phyloP scores from a whole-genome alignment of 1,140 invertebrate species.

The Microplitis mediator region DNA sequence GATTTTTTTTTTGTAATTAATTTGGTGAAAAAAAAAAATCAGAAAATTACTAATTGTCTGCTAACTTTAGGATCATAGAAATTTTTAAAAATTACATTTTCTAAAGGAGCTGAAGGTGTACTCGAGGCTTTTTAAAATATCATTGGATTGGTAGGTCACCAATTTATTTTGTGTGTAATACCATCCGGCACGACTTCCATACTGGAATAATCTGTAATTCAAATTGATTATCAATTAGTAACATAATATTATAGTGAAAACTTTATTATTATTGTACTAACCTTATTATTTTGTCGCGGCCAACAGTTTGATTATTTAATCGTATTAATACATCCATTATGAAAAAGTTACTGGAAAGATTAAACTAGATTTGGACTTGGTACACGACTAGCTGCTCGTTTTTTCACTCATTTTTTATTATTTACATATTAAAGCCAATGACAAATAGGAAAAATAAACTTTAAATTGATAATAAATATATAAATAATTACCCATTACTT shows the following conservation, averaged over 20 bases:
- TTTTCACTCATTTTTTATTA: no score
- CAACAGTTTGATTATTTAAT: conserved; percentile 68
- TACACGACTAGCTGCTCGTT: background rate
- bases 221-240: background rate
- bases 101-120: conserved; percentile 73
- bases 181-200: conserved; percentile 71
- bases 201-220: conserved; percentile 70
- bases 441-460: no score
- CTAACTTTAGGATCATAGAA: no score
- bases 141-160: conserved; percentile 62
- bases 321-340: conserved; percentile 67
- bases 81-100: conserved; percentile 66
- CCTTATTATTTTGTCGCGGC: conserved; percentile 70
- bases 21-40: no score
- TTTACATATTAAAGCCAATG: no score
- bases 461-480: no score
- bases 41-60: no score
- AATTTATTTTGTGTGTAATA: conserved; percentile 65
- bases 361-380: background rate
- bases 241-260: conserved; percentile 4
- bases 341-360: background rate
- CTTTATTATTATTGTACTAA: conserved; percentile 40
- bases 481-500: no score
- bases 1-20: no score
- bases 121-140: conserved; percentile 72